A percentile compares a stretch with the other conserved stretches of the same genome.
Evolutionary conservation across 30 jellyfish, hydroid and myxozoan species (phyloP).

Genomic region (Pseudorhiza aurosa): DNA sequence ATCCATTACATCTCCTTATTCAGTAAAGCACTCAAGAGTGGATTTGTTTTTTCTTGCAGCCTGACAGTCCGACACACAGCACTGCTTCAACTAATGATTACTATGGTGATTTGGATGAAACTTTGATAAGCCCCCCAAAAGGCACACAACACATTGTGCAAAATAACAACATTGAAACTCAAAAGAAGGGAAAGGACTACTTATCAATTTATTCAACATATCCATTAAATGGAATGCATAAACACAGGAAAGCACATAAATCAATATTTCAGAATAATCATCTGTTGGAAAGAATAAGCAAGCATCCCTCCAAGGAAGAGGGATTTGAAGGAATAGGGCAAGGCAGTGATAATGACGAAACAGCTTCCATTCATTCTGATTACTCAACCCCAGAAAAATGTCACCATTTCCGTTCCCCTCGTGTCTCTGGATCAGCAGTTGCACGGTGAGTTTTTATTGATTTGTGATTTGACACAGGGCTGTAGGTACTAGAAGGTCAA

Average conservation of each 20-base stretch:
- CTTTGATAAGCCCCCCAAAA: conserved; percentile 31
- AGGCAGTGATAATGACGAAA: conserved; percentile 72
- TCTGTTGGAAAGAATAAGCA: conserved; percentile 71
- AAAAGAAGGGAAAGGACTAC: conserved; percentile 51
- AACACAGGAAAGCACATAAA: conserved; percentile 63
- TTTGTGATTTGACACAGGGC: too few relatives aligned
- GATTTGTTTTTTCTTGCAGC: conserved; percentile 51
- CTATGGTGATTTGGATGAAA: conserved; percentile 86
- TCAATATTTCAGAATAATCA: conserved; percentile 65
- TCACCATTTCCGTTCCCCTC: conserved; percentile 20
- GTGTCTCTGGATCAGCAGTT: conserved; percentile 75
- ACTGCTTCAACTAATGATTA: conserved; percentile 89
- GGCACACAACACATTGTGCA: conserved; percentile 1
- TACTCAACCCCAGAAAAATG: conserved; percentile 54
- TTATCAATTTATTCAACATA: conserved; percentile 85
- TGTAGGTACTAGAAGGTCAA: too few relatives aligned
- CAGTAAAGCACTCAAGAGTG: neutral
- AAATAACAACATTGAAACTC: conserved; percentile 19
- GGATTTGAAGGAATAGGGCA: conserved; percentile 97
- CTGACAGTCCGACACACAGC: conserved; percentile 90
- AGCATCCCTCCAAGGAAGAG: conserved; percentile 78
- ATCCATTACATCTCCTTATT: too few relatives aligned
- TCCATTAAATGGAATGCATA: conserved; percentile 90
- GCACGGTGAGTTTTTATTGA: conserved; percentile 61
- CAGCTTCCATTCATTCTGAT: conserved; percentile 59